These are phyloP conservation scores for Gulo gulo DNA, from an alignment of 2,113 vertebrate genomes.

Conservation along the genomic window DNA sequence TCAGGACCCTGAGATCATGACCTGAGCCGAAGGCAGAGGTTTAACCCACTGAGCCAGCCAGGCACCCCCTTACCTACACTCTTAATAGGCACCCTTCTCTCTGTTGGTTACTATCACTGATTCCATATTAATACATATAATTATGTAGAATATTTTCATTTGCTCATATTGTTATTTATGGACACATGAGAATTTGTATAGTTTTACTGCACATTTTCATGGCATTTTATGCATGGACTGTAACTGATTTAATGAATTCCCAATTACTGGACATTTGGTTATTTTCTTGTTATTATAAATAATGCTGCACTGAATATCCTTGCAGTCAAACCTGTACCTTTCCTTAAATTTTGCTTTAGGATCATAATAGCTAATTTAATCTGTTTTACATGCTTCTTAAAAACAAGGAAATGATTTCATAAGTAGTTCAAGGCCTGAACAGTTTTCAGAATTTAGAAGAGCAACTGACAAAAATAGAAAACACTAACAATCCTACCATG, in stretches of 20 bases:
- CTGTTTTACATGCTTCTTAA: slow-evolving; percentile 50
- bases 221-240: not conserved
- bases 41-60: not conserved
- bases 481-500: slow-evolving; percentile 48
- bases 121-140: not conserved
- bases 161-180: not conserved
- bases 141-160: not conserved
- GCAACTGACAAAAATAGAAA: slow-evolving; percentile 72
- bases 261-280: not conserved
- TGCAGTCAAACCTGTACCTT: not conserved
- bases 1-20: not conserved
- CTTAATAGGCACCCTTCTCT: not conserved
- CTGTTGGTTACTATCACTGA: not conserved
- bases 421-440: slow-evolving; percentile 44
- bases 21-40: not conserved
- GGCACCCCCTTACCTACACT: not conserved
- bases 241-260: not conserved
- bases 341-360: slow-evolving; percentile 37
- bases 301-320: not conserved
- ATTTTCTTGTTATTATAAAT: slow-evolving; percentile 17
- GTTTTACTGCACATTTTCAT: not conserved
- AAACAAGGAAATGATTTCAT: slow-evolving; percentile 58
- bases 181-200: not conserved
- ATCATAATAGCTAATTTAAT: slow-evolving; percentile 54
- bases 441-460: slow-evolving; percentile 56